These are phyloP conservation scores for Campylomormyrus numenius DNA, from an alignment of 2,113 vertebrate genomes.

Conservation along the genomic window DNA sequence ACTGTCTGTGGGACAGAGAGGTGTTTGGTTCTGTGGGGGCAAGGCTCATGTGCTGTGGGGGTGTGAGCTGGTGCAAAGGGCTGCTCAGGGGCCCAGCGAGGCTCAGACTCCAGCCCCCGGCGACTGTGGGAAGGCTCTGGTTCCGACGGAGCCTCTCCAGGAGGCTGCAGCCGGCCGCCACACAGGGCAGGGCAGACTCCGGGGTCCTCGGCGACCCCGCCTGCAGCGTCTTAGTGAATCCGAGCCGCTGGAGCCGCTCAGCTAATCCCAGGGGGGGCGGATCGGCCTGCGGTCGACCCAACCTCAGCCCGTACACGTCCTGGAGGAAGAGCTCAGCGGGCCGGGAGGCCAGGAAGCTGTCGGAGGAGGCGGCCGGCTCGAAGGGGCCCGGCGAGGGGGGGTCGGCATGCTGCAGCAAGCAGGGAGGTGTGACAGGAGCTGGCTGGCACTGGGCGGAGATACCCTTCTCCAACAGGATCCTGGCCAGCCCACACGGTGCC, in stretches of 20 bases:
- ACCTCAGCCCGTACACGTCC: slow-evolving; percentile 79
- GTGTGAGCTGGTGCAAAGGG: slow-evolving; percentile 32
- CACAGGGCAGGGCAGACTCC: neutral
- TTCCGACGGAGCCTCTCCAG: slow-evolving; percentile 83
- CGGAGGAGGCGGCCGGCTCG: slow-evolving; percentile 61
- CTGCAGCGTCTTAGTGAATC: slow-evolving; percentile 74
- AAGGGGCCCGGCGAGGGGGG: slow-evolving; percentile 62
- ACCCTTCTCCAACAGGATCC: slow-evolving; percentile 81
- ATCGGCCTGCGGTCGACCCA: slow-evolving; percentile 59
- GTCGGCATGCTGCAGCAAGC: slow-evolving; percentile 49
- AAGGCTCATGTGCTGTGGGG: slow-evolving; percentile 53
- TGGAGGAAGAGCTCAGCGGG: slow-evolving; percentile 90
- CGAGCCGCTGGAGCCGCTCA: slow-evolving; percentile 77
- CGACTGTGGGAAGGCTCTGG: slow-evolving; percentile 83
- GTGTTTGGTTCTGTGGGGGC: slow-evolving; percentile 58
- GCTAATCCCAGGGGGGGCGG: slow-evolving; percentile 63
- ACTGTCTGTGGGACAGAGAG: slow-evolving; percentile 36
- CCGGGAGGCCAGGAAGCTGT: slow-evolving; percentile 88
- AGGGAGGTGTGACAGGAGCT: slow-evolving; percentile 51
- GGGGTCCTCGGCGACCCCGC: neutral
- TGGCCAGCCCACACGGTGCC: slow-evolving; percentile 67
- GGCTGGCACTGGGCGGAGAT: slow-evolving; percentile 79
- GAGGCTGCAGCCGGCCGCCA: slow-evolving; percentile 68
- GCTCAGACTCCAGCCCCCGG: slow-evolving; percentile 63
- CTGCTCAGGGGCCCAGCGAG: slow-evolving; percentile 36